Evolutionary conservation across 2,113 vertebrate genomes (phyloP).

Genomic region (Sinocyclocheilus anophthalmus): DNA sequence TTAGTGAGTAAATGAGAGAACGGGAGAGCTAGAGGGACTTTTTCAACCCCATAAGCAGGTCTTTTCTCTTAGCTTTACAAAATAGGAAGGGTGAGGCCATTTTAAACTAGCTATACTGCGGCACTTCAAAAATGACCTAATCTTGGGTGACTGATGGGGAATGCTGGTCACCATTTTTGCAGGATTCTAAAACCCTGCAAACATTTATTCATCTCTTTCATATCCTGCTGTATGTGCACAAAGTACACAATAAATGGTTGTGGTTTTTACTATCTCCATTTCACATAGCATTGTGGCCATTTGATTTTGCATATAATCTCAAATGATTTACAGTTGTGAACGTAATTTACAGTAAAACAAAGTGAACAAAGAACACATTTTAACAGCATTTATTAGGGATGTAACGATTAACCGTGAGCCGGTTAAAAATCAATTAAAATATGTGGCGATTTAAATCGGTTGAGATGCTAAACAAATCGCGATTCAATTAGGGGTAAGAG

Average conservation of each 20-base stretch:
- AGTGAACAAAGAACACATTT: background rate
- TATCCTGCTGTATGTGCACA: background rate
- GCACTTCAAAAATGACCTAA: background rate
- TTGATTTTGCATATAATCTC: background rate
- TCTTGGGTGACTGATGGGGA: slow-evolving; percentile 1
- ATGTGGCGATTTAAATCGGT: too few relatives aligned
- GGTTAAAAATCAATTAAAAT: too few relatives aligned
- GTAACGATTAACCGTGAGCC: too few relatives aligned
- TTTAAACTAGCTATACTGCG: background rate
- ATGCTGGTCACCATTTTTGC: background rate
- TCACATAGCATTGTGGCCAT: background rate
- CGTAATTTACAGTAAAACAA: background rate
- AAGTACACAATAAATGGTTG: too few relatives aligned
- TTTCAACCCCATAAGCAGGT: slow-evolving; percentile 65
- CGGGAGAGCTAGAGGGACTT: slow-evolving; percentile 26
- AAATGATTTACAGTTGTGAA: background rate
- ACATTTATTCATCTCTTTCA: background rate
- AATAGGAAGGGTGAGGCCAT: slow-evolving; percentile 11
- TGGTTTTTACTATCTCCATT: background rate
- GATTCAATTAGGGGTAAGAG: too few relatives aligned
- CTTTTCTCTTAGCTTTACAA: slow-evolving; percentile 57
- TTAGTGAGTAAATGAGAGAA: slow-evolving; percentile 70
- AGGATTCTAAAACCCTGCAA: background rate
- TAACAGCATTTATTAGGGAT: background rate
- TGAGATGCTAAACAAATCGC: too few relatives aligned